These are phyloP conservation scores for Pristionchus arcanus DNA, from an alignment of 2,888 invertebrate genomes.

Conservation along the genomic window DNA sequence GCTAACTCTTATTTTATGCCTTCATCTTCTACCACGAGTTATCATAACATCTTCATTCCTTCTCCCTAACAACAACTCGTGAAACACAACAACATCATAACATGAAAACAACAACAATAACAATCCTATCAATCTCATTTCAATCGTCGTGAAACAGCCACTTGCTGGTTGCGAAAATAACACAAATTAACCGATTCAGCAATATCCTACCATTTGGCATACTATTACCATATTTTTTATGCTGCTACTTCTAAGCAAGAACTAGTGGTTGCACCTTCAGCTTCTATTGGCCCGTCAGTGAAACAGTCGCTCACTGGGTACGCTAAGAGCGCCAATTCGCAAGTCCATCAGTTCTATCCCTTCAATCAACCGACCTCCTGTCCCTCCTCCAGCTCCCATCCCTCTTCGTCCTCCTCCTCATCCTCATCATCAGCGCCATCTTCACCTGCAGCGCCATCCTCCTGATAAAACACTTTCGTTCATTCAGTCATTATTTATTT, in stretches of 20 bases:
- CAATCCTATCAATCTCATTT: slow-evolving; percentile 41
- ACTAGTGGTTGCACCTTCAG: too few species aligned
- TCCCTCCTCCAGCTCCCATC: background rate
- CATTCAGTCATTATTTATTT: too few species aligned
- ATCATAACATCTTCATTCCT: slow-evolving; percentile 34
- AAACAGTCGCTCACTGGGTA: too few species aligned
- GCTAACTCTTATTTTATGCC: background rate
- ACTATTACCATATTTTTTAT: too few species aligned
- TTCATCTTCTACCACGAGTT: too few species aligned
- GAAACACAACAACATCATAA: slow-evolving; percentile 44
- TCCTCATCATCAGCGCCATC: slow-evolving; percentile 28
- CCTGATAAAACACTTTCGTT: background rate
- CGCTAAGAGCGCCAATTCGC: too few species aligned
- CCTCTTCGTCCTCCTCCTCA: slow-evolving; percentile 32
- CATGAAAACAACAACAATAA: slow-evolving; percentile 30
- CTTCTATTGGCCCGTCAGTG: too few species aligned
- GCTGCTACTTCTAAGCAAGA: too few species aligned
- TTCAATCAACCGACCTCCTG: background rate
- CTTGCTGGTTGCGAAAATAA: too few species aligned
- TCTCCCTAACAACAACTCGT: slow-evolving; percentile 2
- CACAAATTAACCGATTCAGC: too few species aligned
- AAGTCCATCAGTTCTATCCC: too few species aligned
- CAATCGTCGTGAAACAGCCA: slow-evolving; percentile 11
- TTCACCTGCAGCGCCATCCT: slow-evolving; percentile 1
- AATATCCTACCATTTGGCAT: too few species aligned